Evolutionary conservation across 2,888 invertebrate genomes (phyloP).

Genomic region (Ectemnius cavifrons): DNA sequence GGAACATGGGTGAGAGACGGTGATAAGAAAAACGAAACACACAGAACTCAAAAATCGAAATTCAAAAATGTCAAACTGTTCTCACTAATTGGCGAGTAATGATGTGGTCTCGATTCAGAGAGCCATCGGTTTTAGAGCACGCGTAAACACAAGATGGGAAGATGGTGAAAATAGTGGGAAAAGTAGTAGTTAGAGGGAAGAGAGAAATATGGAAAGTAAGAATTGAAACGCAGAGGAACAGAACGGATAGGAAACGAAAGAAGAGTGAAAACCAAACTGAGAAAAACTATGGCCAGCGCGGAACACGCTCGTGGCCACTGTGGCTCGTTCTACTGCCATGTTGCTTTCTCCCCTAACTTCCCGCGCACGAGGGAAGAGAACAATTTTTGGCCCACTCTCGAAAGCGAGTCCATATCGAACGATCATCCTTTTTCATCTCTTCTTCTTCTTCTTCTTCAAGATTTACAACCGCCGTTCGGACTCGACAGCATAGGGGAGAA

Average conservation of each 20-base stretch:
- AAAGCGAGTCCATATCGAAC: neutral
- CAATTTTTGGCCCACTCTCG: constrained; percentile 4
- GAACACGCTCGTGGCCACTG: constrained; percentile 53
- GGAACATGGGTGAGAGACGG: constrained; percentile 13
- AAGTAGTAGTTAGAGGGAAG: constrained; percentile 20
- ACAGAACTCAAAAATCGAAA: neutral
- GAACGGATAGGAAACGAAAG: constrained; percentile 28
- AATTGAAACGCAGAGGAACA: neutral
- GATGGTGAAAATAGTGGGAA: constrained; percentile 10
- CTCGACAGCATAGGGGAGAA: no score
- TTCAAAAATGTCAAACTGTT: neutral
- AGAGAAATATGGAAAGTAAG: constrained; percentile 5
- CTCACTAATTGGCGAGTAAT: constrained; percentile 58
- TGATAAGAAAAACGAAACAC: constrained; percentile 15
- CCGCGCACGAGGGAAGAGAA: no score
- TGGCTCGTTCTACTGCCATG: constrained; percentile 43
- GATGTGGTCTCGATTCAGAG: constrained; percentile 52
- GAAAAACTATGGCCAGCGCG: constrained; percentile 47
- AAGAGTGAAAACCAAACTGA: constrained; percentile 37
- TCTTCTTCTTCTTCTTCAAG: no score
- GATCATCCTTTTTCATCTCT: no score
- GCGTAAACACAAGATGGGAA: constrained; percentile 48
- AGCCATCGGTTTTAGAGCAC: constrained; percentile 57
- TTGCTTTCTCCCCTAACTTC: neutral
- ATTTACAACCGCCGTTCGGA: no score